A percentile compares a stretch with the other conserved stretches of the same genome.
Evolutionary conservation across 2,113 vertebrate species (phyloP).

Genomic region (Hemicordylus capensis): DNA sequence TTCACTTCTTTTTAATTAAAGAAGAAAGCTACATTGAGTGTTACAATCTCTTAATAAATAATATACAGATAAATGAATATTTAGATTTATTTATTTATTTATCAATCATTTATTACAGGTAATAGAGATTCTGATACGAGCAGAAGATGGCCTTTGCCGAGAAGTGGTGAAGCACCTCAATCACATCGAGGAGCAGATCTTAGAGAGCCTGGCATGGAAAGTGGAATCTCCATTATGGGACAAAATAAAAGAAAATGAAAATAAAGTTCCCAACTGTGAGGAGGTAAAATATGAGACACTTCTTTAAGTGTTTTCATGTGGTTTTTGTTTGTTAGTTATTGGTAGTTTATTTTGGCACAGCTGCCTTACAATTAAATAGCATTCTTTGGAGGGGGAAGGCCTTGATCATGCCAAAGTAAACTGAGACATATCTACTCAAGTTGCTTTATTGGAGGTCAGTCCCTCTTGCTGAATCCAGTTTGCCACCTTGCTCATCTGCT

Average conservation of each 20-base stretch:
- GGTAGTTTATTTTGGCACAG: fast-evolving
- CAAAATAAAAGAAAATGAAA: slow-evolving; percentile 83
- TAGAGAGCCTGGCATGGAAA: slow-evolving; percentile 93
- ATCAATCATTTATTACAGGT: slow-evolving; percentile 82
- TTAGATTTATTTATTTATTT: too few relatives aligned
- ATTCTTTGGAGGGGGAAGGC: background rate
- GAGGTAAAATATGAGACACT: slow-evolving; percentile 75
- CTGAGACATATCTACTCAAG: background rate
- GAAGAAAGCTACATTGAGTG: too few relatives aligned
- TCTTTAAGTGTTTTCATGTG: background rate
- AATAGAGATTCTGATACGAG: slow-evolving; percentile 91
- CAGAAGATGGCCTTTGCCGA: slow-evolving; percentile 91
- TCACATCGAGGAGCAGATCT: slow-evolving; percentile 91
- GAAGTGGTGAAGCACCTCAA: slow-evolving; percentile 95
- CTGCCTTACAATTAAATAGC: background rate
- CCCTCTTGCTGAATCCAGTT: background rate
- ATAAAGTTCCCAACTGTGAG: slow-evolving; percentile 85
- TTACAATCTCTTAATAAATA: too few relatives aligned
- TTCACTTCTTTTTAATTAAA: too few relatives aligned
- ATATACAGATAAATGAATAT: too few relatives aligned
- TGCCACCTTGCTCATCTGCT: background rate
- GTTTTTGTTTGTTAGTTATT: fast-evolving
- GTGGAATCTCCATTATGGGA: slow-evolving; percentile 88
- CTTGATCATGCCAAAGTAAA: too few relatives aligned
- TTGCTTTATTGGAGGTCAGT: background rate